Percentiles rank a stretch among this genome's conserved stretches.
Evolutionary conservation across 2,797 vertebrate genomes (phyloP).

Genomic region (Gallinago nigripennis): DNA sequence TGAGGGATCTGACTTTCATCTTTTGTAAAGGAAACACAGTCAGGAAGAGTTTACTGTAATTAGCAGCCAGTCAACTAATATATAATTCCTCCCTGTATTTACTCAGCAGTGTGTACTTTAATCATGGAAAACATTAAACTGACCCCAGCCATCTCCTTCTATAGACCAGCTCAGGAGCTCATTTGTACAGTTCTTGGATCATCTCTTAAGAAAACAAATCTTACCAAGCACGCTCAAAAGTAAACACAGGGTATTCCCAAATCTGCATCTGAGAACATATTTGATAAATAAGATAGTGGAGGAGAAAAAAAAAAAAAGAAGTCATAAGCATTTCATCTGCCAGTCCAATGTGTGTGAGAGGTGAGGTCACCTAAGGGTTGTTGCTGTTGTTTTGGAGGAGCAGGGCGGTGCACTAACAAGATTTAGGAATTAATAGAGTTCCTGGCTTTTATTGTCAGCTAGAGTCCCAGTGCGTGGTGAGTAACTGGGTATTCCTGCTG

Average conservation of each 20-base stretch:
- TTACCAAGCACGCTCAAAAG: not conserved
- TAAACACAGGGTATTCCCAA: conserved; percentile 22
- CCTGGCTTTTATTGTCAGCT: not conserved
- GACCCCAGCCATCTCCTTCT: conserved; percentile 19
- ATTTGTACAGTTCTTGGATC: conserved; percentile 32
- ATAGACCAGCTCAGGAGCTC: not conserved
- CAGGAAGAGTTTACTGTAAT: conserved; percentile 8
- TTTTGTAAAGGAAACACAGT: not conserved
- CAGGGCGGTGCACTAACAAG: not conserved
- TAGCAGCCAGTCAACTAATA: conserved; percentile 55
- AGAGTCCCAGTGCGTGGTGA: not conserved
- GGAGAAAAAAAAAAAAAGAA: not conserved
- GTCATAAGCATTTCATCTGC: not conserved
- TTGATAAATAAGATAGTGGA: not conserved
- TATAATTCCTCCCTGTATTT: conserved; percentile 31
- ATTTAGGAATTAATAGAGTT: not conserved
- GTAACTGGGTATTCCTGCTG: not conserved
- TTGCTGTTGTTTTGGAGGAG: not conserved
- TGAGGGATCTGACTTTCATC: conserved; percentile 20
- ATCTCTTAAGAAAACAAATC: conserved; percentile 51
- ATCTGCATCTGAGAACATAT: not conserved
- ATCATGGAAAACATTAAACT: conserved; percentile 45
- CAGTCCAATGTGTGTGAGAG: not conserved
- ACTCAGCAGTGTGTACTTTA: conserved; percentile 49
- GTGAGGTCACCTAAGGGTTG: not conserved